Percentiles rank a stretch among this genome's conserved stretches.
Evolutionary conservation across 2,888 invertebrate genomes (phyloP).

Genomic region (Sinopyrophorus schimmeli): DNA sequence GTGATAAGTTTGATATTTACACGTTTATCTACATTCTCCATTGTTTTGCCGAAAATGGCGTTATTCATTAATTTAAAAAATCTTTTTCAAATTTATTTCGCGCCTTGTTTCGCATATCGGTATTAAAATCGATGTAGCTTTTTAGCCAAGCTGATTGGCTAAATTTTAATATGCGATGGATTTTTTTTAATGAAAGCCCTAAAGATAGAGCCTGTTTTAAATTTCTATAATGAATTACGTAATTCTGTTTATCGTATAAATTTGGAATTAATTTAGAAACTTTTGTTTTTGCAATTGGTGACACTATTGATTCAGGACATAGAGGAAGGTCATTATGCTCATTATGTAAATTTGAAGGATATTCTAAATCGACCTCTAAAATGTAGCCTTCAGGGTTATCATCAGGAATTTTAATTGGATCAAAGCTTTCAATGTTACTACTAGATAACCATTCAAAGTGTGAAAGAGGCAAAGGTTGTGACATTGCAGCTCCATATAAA

Average conservation of each 20-base stretch:
- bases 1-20: slow-evolving; percentile 44
- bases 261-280: slow-evolving; percentile 40
- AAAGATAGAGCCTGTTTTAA: slow-evolving; percentile 40
- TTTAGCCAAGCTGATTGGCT: slow-evolving; percentile 15
- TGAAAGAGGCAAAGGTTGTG: slow-evolving; percentile 38
- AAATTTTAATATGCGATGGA: slow-evolving; percentile 39
- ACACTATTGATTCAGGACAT: slow-evolving; percentile 37
- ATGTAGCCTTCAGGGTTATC: slow-evolving; percentile 38
- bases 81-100: slow-evolving; percentile 23
- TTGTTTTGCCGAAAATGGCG: slow-evolving; percentile 45
- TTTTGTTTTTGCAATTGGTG: slow-evolving; percentile 31
- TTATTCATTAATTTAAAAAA: slow-evolving; percentile 32
- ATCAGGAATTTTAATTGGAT: slow-evolving; percentile 18
- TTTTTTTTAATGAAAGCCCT: slow-evolving; percentile 43
- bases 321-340: slow-evolving; percentile 45
- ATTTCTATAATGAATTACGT: slow-evolving; percentile 39
- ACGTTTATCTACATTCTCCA: slow-evolving; percentile 51
- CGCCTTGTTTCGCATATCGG: slow-evolving; percentile 28
- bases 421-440: slow-evolving; percentile 21
- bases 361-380: slow-evolving; percentile 45
- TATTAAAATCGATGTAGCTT: slow-evolving; percentile 33
- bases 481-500: slow-evolving; percentile 40
- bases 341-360: slow-evolving; percentile 39
- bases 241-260: slow-evolving; percentile 34
- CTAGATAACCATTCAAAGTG: slow-evolving; percentile 45